Evolutionary conservation across 2,888 invertebrate species (phyloP), one percentile per base, ranked within the genome.

Genomic region (Unio delphinus): DNA sequence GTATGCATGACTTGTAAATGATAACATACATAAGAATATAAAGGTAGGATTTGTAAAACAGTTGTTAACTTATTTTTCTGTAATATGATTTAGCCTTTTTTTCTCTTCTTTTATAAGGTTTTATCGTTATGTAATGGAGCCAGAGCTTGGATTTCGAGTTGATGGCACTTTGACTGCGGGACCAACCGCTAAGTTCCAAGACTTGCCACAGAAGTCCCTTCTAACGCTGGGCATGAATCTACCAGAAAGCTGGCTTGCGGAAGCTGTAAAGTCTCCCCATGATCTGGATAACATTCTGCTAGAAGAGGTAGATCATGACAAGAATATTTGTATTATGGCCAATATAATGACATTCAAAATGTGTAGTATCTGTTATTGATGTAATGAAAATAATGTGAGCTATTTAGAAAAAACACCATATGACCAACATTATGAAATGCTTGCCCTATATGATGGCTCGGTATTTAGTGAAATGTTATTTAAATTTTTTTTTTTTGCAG

Each of bases 261-360:
- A 90, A 75, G 76, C 86, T 65, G 90, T 89, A 65, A 87, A 94
- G 80, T 96, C 97, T 7, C 95, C 96, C 0, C 96, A 98, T 90
- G 99, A 99, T 91, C 92, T 99, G 82, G 99, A 99, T 89, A 99
- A 99, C 88, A 98, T 99, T 74, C 94, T 97, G 73, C 91, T 99
- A 75, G 95, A 96, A 75, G 96, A 97, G 89, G 97, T 98, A 70
- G 34, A 64, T 55, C 7, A 18, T 15, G 55, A 26, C 26, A 26
- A 23, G 11, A 4, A 45, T 34, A 28, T 34, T 68, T 62, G 17
- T 20, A 28, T 61, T 30, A n/a, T 26, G 11, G 15, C 15, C 45
- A 45, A 45, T 45, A 15, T 45, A 45, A 8, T 34, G 34, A 8
- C 11, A 45, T 45, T 45, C 45, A 15, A 45, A 45, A 45, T 15